These are phyloP conservation scores for Tricholauxania praeusta DNA, from an alignment of 2,888 invertebrate genomes.

Conservation along the genomic window DNA sequence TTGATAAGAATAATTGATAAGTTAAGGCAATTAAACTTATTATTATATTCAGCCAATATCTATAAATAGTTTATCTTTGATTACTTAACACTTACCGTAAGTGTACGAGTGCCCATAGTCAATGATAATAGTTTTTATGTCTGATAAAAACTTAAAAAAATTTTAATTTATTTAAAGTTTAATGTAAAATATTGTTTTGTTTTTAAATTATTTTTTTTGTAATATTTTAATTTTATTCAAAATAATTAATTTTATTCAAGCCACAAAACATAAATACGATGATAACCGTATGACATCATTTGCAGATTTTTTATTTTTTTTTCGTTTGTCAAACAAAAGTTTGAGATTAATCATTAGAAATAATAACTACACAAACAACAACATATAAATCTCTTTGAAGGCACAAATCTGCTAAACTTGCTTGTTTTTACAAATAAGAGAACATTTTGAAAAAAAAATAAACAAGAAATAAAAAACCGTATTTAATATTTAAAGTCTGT, in stretches of 20 bases:
- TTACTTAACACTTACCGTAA: conserved; percentile 14
- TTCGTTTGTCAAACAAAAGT: not conserved
- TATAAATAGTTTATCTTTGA: not conserved
- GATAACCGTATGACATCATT: conserved; percentile 36
- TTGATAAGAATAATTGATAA: too few relatives aligned
- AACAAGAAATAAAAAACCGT: too few relatives aligned
- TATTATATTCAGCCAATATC: too few relatives aligned
- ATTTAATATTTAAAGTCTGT: too few relatives aligned
- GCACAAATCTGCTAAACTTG: not conserved
- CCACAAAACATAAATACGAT: conserved; percentile 2
- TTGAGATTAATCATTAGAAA: not conserved
- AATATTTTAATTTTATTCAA: not conserved
- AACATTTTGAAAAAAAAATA: not conserved
- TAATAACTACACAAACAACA: not conserved
- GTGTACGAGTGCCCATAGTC: conserved; percentile 20
- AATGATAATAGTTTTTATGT: too few relatives aligned
- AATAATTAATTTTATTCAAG: not conserved
- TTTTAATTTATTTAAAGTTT: not conserved
- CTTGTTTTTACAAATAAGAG: not conserved
- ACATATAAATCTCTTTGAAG: conserved; percentile 3
- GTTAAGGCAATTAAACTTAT: too few relatives aligned
- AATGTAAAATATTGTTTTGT: not conserved
- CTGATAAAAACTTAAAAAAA: too few relatives aligned
- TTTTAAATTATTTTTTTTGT: not conserved
- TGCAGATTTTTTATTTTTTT: conserved; percentile 12